Base-by-base conservation (phyloP, 1,140 invertebrate genomes). In the Anoplophora glabripennis region DNA sequence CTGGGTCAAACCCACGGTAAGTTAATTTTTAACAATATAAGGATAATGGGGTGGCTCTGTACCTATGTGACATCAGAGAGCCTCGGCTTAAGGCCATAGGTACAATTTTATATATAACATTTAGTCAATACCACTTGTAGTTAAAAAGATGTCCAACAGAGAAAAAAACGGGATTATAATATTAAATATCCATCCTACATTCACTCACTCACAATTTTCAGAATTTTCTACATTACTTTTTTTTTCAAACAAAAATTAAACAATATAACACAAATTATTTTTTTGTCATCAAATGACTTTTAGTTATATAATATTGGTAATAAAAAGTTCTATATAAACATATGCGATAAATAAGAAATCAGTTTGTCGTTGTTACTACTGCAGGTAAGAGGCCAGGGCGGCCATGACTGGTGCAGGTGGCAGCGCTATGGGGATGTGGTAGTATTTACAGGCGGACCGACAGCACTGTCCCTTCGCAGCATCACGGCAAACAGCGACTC, bases 401-500 rank as follows among this genome's bases (percentile, higher is more conserved):
- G 79, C 81, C 78, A 83, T 82, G 70, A 81, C 77, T 59, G 81
- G 79, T 64, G 89, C 88, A 71, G 89, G 88, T 70, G 89, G 89
- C 81, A 91, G 80, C 69, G 84, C 84, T 77, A 90, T 85, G 71
- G 90, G 90, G 84, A 93, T 91, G 83, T 93, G 90, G 84, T 92
- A 93, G 84, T 91, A 94, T 88, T 93, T 94, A 88, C 92, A 95
- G 78, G 88, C 84, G 76, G 89, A 87, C 76, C 92, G 89, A 72
- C 86, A 84, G 80, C 92, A 94, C 77, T 89, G 87, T 74, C 92
- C 92, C 77, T 92, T 92, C 72, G 90, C 92, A 77, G 90, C 90
- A 84, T 95, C 92, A 76, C 92, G 89, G 81, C 93, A 96, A 72
- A 95, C 92, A 76, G 91, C 92, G 81, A 95, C 92, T 78, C 90